These are phyloP conservation scores for Echeneis naucrates DNA, from an alignment of 2,797 vertebrate genomes.

Conservation along the genomic window DNA sequence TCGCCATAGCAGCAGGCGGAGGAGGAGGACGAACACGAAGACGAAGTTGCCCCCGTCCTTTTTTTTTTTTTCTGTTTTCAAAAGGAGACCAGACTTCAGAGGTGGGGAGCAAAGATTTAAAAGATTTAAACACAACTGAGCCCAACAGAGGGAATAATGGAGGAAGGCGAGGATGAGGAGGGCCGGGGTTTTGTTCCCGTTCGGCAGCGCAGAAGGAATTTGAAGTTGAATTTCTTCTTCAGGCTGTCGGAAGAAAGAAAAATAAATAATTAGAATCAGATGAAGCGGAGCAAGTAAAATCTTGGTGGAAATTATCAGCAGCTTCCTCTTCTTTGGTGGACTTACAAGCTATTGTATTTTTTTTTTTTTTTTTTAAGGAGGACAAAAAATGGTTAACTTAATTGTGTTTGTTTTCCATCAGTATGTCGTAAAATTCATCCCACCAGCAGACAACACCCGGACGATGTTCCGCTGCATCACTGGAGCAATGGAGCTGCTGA, in stretches of 20 bases:
- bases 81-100: not conserved
- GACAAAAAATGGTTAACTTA: too few relatives aligned
- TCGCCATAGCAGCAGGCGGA: not conserved
- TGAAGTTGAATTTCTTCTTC: not conserved
- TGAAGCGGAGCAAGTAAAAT: not conserved
- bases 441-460: too few relatives aligned
- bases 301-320: too few relatives aligned
- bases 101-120: not conserved
- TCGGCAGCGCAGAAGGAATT: not conserved
- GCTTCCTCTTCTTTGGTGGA: too few relatives aligned
- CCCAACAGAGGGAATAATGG: slow-evolving; percentile 3
- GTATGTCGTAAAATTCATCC: too few relatives aligned
- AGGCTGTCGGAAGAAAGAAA: not conserved
- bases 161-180: not conserved
- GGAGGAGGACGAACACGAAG: not conserved
- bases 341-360: too few relatives aligned
- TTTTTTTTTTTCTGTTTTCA: not conserved
- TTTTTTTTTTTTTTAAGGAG: too few relatives aligned
- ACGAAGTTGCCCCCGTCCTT: not conserved
- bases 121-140: not conserved
- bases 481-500: too few relatives aligned
- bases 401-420: too few relatives aligned
- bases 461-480: too few relatives aligned
- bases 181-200: slow-evolving; percentile 1
- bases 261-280: not conserved